Percentiles rank a stretch among this genome's conserved stretches.
Evolutionary conservation across 2,888 invertebrate species (phyloP).

Genomic region (Anaspis maculata): DNA sequence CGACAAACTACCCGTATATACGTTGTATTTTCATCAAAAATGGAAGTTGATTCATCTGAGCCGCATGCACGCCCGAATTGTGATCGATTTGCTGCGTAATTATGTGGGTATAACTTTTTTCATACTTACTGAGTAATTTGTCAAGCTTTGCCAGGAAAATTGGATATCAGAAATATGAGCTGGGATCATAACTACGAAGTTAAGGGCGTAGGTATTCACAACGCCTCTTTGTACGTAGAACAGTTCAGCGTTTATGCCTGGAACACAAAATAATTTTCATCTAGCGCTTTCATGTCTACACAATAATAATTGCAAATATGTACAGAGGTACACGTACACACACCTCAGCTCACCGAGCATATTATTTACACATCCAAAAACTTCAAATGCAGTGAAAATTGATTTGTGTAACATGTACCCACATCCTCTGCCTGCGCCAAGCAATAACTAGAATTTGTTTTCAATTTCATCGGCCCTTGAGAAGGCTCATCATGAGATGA

Average conservation of each 20-base stretch:
- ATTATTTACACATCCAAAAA: no score
- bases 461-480: slow-evolving; percentile 1
- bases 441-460: not conserved
- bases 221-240: slow-evolving; percentile 79
- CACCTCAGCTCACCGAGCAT: no score
- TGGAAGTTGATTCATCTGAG: no score
- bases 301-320: no score
- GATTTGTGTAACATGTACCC: not conserved
- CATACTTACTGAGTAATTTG: slow-evolving; percentile 60
- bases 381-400: no score
- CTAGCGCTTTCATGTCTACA: no score
- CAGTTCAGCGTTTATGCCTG: slow-evolving; percentile 67
- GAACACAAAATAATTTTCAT: slow-evolving; percentile 32
- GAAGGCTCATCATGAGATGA: no score
- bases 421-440: not conserved
- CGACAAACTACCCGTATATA: no score
- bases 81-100: no score
- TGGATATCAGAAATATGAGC: slow-evolving; percentile 71
- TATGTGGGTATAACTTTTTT: not conserved
- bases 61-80: no score
- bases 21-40: no score
- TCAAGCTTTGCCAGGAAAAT: slow-evolving; percentile 79
- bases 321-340: no score
- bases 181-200: slow-evolving; percentile 73
- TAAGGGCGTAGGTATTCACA: slow-evolving; percentile 77